phyloP scores from a whole-genome alignment of 1,140 invertebrate species.

The Teleopsis dalmanni region DNA sequence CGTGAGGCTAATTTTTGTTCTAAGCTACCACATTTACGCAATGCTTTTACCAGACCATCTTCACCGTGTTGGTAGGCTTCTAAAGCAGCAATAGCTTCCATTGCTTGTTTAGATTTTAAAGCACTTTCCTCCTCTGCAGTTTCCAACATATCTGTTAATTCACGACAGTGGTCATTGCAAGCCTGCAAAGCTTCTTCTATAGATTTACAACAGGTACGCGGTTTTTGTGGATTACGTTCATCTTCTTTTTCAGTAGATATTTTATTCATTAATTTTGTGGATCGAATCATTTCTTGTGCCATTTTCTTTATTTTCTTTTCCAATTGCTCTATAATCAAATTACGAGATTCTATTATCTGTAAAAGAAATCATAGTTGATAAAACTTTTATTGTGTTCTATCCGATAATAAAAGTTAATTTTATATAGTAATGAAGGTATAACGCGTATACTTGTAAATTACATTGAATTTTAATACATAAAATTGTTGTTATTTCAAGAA shows the following conservation, averaged over 20 bases:
- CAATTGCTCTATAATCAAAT: conserved; percentile 31
- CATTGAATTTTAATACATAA: too few species aligned
- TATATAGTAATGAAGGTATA: not conserved
- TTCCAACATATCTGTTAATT: conserved; percentile 37
- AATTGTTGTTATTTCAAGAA: too few species aligned
- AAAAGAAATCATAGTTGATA: too few species aligned
- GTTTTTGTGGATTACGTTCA: conserved; percentile 19
- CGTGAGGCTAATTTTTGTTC: conserved; percentile 33
- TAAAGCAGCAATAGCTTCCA: conserved; percentile 31
- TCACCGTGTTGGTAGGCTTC: conserved; percentile 36
- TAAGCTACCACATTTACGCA: conserved; percentile 28
- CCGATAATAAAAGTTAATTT: not conserved
- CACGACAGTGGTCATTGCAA: conserved; percentile 20
- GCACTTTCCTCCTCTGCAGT: conserved; percentile 37
- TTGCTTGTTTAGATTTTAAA: conserved; percentile 37
- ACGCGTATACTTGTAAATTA: conserved; percentile 8
- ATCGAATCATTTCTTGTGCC: conserved; percentile 32
- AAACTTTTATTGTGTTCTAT: too few species aligned
- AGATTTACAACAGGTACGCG: conserved; percentile 28
- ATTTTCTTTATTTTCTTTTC: conserved; percentile 29
- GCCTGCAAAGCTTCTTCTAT: conserved; percentile 28
- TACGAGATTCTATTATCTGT: conserved; percentile 28
- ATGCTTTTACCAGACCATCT: conserved; percentile 30
- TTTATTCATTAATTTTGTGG: conserved; percentile 37
- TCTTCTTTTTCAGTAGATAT: conserved; percentile 25